Conservation (phyloP, 2,113 vertebrate species). For the Tragulus kanchil region DNA sequence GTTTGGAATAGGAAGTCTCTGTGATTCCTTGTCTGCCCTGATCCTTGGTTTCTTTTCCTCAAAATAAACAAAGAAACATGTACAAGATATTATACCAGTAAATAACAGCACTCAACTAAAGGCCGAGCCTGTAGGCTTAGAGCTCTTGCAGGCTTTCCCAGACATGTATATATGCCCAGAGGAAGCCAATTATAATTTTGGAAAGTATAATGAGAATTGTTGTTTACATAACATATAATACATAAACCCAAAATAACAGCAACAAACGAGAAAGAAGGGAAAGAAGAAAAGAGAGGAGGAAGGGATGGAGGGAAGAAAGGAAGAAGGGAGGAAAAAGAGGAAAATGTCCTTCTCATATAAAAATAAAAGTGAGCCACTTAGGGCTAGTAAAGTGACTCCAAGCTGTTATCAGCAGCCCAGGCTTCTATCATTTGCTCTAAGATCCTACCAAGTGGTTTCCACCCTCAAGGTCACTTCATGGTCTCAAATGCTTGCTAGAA, state of each 20-base stretch:
- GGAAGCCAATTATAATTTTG: not conserved
- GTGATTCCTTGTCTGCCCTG: not conserved
- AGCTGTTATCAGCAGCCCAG: not conserved
- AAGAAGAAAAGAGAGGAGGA: too few species aligned
- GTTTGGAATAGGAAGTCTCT: not conserved
- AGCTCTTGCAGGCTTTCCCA: not conserved
- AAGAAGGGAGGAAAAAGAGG: fast-evolving
- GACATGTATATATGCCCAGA: not conserved
- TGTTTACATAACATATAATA: not conserved
- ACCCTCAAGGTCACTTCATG: not conserved
- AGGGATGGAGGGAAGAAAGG: not conserved
- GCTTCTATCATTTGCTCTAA: not conserved
- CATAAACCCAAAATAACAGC: not conserved
- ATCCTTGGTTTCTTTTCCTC: not conserved
- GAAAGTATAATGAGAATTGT: not conserved
- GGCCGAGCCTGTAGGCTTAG: not conserved
- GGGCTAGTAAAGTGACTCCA: not conserved
- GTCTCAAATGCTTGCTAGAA: not conserved
- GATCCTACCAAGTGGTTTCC: not conserved
- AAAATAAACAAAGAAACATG: not conserved
- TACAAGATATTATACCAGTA: too few species aligned
- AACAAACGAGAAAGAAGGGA: not conserved
- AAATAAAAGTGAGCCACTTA: not conserved
- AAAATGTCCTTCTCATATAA: not conserved
- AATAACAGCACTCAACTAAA: not conserved